These are phyloP conservation scores for Tipula confusa DNA, from an alignment of 2,888 invertebrate species.

Conservation along the genomic window DNA sequence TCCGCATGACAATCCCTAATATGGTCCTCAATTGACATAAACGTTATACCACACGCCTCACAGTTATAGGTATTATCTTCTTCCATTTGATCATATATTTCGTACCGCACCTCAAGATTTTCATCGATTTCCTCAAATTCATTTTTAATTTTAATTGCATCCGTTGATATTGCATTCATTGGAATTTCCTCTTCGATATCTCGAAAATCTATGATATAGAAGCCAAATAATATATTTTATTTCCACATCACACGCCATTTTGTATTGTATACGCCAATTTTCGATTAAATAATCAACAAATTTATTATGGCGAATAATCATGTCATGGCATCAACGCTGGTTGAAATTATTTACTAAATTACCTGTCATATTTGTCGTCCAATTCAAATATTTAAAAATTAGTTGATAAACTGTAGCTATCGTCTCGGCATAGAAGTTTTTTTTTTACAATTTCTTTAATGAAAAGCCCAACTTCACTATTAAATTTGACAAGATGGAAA, in stretches of 20 bases:
- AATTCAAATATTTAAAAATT: slow-evolving; percentile 20
- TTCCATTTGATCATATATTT: neutral
- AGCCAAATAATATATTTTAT: neutral
- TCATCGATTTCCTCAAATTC: neutral
- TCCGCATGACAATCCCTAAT: neutral
- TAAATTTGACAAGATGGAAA: slow-evolving; percentile 9
- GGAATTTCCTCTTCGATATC: slow-evolving; percentile 1
- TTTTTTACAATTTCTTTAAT: neutral
- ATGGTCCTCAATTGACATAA: slow-evolving; percentile 40
- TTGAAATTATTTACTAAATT: neutral
- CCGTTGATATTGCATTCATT: neutral
- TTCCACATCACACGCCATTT: neutral
- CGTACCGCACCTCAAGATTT: neutral
- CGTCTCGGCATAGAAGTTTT: slow-evolving; percentile 26
- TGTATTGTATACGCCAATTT: slow-evolving; percentile 1
- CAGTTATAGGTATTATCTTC: slow-evolving; percentile 40
- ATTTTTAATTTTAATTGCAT: neutral
- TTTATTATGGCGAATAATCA: neutral
- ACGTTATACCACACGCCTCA: slow-evolving; percentile 44
- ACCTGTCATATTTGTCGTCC: neutral
- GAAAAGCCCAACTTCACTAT: slow-evolving; percentile 20
- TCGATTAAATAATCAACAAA: slow-evolving; percentile 5
- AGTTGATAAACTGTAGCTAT: slow-evolving; percentile 21
- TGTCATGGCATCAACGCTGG: neutral
- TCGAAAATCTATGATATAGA: neutral